Evolutionary conservation across 2,888 invertebrate species (phyloP).

Genomic region (Dilophus febrilis): DNA sequence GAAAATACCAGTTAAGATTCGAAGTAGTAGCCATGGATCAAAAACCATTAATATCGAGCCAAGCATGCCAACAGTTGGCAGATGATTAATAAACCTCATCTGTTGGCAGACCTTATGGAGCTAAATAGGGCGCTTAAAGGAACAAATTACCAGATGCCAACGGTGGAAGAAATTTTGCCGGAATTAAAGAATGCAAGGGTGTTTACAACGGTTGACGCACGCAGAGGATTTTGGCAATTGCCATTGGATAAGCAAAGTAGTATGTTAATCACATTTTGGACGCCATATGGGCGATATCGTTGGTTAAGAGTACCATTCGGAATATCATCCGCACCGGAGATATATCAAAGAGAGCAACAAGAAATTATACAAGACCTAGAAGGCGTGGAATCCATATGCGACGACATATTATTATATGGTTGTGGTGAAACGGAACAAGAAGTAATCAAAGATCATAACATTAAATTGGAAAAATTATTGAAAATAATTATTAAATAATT

Average conservation of each 20-base stretch:
- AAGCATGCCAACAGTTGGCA: too few relatives aligned
- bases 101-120: constrained; percentile 3
- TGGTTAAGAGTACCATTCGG: constrained; percentile 13
- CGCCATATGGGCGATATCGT: constrained; percentile 13
- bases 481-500: constrained; percentile 9
- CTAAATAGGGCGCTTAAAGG: constrained; percentile 3
- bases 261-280: constrained; percentile 11
- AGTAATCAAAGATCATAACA: constrained; percentile 12
- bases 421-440: constrained; percentile 1
- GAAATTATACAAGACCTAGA: background rate
- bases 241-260: constrained; percentile 8
- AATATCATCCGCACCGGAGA: constrained; percentile 13
- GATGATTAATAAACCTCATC: too few relatives aligned
- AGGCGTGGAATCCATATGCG: background rate
- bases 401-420: background rate
- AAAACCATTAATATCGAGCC: too few relatives aligned
- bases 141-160: constrained; percentile 3
- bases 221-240: constrained; percentile 13
- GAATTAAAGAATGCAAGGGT: constrained; percentile 7
- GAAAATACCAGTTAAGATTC: too few relatives aligned
- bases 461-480: constrained; percentile 8
- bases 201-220: constrained; percentile 5
- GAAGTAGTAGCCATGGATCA: too few relatives aligned
- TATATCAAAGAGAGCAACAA: background rate
- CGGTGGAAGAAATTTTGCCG: constrained; percentile 8